These are phyloP conservation scores for Melanotaenia boesemani DNA, from an alignment of 2,797 vertebrate genomes.

Conservation along the genomic window DNA sequence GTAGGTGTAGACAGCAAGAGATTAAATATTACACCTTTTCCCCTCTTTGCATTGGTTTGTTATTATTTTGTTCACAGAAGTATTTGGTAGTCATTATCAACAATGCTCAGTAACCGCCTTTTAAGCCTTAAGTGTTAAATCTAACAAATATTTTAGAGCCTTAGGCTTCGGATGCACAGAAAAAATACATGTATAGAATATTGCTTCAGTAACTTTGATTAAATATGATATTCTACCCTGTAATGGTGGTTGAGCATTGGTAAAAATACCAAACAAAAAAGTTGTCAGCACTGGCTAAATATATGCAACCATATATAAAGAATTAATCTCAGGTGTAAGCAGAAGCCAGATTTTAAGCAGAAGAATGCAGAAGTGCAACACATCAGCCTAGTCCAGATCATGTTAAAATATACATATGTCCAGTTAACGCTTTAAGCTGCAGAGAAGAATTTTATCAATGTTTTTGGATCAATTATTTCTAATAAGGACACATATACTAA, in stretches of 20 bases:
- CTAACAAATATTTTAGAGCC: background rate
- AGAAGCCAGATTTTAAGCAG: background rate
- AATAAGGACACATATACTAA: background rate
- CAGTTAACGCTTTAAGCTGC: background rate
- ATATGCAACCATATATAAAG: background rate
- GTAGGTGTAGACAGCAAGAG: constrained; percentile 5
- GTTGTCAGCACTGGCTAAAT: background rate
- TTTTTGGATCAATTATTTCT: constrained; percentile 1
- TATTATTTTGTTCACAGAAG: constrained; percentile 2
- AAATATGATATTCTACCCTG: background rate
- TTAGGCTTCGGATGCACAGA: background rate
- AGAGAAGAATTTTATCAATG: background rate
- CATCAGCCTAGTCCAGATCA: background rate
- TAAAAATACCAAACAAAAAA: background rate
- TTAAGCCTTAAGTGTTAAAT: background rate
- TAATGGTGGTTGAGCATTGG: background rate
- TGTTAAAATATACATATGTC: background rate
- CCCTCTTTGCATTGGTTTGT: background rate
- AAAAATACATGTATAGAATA: background rate
- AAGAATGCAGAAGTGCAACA: background rate
- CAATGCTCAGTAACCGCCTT: background rate
- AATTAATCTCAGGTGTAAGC: background rate
- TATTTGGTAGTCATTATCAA: constrained; percentile 13
- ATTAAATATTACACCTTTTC: constrained; percentile 10
- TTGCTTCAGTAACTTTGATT: background rate